Base-by-base conservation (phyloP, 2,888 invertebrate species). In the Ernsta delagoae region DNA sequence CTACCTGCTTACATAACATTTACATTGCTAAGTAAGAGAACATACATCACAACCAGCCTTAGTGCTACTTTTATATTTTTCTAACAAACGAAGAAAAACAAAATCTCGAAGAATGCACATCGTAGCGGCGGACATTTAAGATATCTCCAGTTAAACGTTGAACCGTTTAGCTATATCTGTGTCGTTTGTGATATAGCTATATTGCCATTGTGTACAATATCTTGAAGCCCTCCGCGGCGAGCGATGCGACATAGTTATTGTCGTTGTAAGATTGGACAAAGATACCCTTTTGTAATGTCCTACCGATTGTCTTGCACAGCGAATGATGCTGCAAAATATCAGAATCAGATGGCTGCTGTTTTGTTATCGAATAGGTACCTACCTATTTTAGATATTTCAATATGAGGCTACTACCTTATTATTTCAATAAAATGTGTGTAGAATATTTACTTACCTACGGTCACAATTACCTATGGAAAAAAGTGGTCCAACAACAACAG, bases 231-330 rank as follows among this genome's bases (percentile, higher is more conserved):
- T 45, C 34, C 43, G 31, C 2, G 57, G 45, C 34, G 61, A 36
- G 12, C 50, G 56, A 45, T 57, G 57, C 45, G 57, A 41, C 6
- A 34, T 36, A 45, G 36, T 56, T 65, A 64, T 64, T 64, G 56
- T 64, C 56, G 56, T 56, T 39, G 57, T 45, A 16, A 65, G 64
- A 65, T 57, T 57, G 57, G 64, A 65, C 56, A 45, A 43, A 64
- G 64, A 65, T 65, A 65, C 45, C 53, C 57, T 65, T 57, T 64
- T 64, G 64, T 64, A 56, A 64, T 56, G 34, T 43, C 45, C 41
- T 45, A 64, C 56, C 56, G 64, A 64, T 64, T 64, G 41, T 64
- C 64, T 64, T 56, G 56, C 34, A 39, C 50, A 16, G 56, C 43
- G 45, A n/a, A 36, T 45, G 31, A 64, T 61, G n/a, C 36, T 64